Evolutionary conservation across 2,797 vertebrate species (phyloP).

Genomic region (Streptopelia turtur): DNA sequence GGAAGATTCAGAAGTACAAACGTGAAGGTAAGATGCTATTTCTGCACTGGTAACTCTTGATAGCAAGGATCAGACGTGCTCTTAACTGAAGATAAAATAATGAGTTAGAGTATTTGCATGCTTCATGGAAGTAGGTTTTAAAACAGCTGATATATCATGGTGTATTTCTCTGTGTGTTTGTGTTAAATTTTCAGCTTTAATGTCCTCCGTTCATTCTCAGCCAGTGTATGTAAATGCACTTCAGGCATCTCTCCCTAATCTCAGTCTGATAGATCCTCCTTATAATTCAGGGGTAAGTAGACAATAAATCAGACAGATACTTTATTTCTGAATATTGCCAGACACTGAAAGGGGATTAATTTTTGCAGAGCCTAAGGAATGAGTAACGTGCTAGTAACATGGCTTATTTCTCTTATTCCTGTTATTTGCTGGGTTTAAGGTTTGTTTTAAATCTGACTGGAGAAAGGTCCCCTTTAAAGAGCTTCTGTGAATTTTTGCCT

Average conservation of each 20-base stretch:
- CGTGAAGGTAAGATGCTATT: conserved; percentile 77
- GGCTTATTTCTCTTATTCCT: background rate
- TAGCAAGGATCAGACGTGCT: background rate
- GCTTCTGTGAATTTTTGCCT: background rate
- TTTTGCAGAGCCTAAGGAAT: background rate
- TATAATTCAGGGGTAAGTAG: conserved; percentile 73
- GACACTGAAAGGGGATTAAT: background rate
- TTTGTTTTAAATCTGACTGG: background rate
- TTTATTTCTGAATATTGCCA: background rate
- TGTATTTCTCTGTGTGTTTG: conserved; percentile 34
- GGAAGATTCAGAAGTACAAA: conserved; percentile 82
- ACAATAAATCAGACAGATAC: background rate
- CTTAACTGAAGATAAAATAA: background rate
- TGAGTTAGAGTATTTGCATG: background rate
- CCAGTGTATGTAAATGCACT: conserved; percentile 56
- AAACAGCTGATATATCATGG: background rate
- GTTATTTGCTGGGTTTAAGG: background rate
- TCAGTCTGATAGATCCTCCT: conserved; percentile 68
- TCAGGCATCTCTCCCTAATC: conserved; percentile 69
- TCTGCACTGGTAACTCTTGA: background rate
- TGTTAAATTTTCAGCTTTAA: conserved; percentile 63
- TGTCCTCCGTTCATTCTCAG: background rate
- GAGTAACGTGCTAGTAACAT: background rate
- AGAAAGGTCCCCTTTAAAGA: background rate
- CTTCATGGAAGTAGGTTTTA: background rate